Evolutionary conservation across 2,888 invertebrate genomes (phyloP).

Genomic region (Anthoptus insignis): DNA sequence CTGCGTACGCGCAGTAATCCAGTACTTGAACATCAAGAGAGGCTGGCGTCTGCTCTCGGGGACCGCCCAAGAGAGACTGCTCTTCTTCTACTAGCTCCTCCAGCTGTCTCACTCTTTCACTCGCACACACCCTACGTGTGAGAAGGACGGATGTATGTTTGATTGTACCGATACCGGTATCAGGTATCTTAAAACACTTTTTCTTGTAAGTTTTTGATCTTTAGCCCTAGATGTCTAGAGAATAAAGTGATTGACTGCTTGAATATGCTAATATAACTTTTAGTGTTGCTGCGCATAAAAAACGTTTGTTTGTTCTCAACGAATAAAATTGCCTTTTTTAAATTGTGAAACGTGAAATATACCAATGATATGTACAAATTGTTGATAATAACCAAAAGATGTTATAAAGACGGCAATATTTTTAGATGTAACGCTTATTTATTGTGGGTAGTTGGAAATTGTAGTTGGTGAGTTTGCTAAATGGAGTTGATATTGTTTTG

Average conservation of each 20-base stretch:
- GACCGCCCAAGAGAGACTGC: slow-evolving; percentile 94
- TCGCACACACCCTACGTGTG: slow-evolving; percentile 54
- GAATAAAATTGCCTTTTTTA: background rate
- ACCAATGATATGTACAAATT: slow-evolving; percentile 36
- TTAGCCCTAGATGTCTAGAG: slow-evolving; percentile 20
- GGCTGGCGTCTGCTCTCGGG: slow-evolving; percentile 96
- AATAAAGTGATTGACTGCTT: slow-evolving; percentile 10
- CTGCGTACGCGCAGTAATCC: slow-evolving; percentile 95
- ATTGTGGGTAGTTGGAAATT: slow-evolving; percentile 34
- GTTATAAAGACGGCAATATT: slow-evolving; percentile 20
- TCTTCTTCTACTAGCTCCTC: slow-evolving; percentile 92
- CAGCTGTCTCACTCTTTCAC: slow-evolving; percentile 57
- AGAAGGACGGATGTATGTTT: slow-evolving; percentile 50
- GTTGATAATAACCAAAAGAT: slow-evolving; percentile 35
- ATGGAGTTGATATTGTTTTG: too few relatives aligned
- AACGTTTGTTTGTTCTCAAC: background rate
- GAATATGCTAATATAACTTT: slow-evolving; percentile 13
- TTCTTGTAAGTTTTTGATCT: background rate
- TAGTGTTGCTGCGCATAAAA: background rate
- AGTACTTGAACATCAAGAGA: slow-evolving; percentile 96
- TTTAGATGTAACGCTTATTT: slow-evolving; percentile 27
- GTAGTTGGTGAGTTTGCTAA: slow-evolving; percentile 21
- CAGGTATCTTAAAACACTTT: background rate
- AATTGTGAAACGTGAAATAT: slow-evolving; percentile 9
- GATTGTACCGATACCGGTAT: background rate